These are phyloP conservation scores for Amphiura filiformis DNA, from an alignment of 35 echinoderm and acorn worm genomes.

Conservation along the genomic window DNA sequence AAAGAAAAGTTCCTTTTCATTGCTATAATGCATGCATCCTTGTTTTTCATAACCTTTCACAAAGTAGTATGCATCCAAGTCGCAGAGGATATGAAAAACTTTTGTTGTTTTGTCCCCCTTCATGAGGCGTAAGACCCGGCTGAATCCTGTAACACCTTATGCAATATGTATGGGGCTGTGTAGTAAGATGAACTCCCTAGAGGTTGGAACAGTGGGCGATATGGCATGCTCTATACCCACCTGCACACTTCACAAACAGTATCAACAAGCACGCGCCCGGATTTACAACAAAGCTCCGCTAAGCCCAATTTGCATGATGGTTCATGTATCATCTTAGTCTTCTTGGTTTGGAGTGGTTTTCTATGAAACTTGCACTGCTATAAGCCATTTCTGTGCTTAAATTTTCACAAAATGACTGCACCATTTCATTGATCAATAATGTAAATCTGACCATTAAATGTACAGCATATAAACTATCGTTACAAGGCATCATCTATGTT, in stretches of 20 bases:
- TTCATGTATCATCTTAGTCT: neutral
- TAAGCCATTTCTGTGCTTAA: neutral
- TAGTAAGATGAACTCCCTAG: neutral
- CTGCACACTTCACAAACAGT: neutral
- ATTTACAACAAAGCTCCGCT: neutral
- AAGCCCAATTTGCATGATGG: neutral
- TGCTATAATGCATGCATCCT: neutral
- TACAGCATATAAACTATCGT: too few species aligned
- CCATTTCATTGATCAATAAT: too few species aligned
- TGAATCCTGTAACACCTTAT: neutral
- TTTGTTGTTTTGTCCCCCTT: too few species aligned
- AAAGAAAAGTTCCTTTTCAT: neutral
- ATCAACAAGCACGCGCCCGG: conserved; percentile 2
- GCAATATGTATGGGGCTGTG: neutral
- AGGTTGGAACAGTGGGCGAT: neutral
- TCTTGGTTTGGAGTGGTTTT: neutral
- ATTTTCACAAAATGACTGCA: too few species aligned
- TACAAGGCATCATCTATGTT: too few species aligned
- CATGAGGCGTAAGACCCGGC: too few species aligned
- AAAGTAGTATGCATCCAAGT: too few species aligned
- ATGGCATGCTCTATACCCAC: neutral
- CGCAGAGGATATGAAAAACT: too few species aligned
- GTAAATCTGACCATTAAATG: too few species aligned
- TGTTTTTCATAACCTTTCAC: neutral
- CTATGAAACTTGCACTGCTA: neutral